These are phyloP conservation scores for Aphis craccivora DNA, from an alignment of 1,140 invertebrate genomes.

Conservation along the genomic window DNA sequence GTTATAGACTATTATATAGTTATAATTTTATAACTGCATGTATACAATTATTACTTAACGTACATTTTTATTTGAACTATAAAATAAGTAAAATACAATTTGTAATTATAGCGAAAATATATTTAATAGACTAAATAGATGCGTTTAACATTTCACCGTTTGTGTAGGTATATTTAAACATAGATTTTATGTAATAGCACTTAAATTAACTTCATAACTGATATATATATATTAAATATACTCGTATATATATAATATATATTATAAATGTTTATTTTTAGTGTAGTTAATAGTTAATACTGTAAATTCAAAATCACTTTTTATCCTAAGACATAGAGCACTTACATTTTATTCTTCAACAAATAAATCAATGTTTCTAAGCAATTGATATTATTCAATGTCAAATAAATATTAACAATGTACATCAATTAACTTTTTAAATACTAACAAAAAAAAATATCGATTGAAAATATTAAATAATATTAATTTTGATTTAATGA, in stretches of 20 bases:
- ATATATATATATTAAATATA: not conserved
- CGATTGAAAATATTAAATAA: not conserved
- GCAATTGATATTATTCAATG: not conserved
- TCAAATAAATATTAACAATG: not conserved
- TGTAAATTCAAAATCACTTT: not conserved
- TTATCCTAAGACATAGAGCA: not conserved
- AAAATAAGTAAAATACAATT: too few relatives aligned
- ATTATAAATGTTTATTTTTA: too few relatives aligned
- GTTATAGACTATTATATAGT: not conserved
- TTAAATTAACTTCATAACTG: not conserved
- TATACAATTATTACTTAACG: not conserved
- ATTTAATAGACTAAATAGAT: not conserved
- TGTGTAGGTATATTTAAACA: not conserved
- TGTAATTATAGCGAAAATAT: too few relatives aligned
- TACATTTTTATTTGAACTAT: not conserved
- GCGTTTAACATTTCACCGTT: not conserved
- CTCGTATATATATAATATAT: too few relatives aligned
- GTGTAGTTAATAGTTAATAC: not conserved
- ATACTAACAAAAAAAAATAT: not conserved
- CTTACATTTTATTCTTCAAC: not conserved
- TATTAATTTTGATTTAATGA: not conserved
- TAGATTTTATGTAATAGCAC: not conserved
- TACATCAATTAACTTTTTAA: not conserved
- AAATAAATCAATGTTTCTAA: constrained; percentile 8
- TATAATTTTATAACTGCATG: constrained; percentile 8